Evolutionary conservation across 2,113 vertebrate genomes (phyloP).

Genomic region (Hassar affinis): DNA sequence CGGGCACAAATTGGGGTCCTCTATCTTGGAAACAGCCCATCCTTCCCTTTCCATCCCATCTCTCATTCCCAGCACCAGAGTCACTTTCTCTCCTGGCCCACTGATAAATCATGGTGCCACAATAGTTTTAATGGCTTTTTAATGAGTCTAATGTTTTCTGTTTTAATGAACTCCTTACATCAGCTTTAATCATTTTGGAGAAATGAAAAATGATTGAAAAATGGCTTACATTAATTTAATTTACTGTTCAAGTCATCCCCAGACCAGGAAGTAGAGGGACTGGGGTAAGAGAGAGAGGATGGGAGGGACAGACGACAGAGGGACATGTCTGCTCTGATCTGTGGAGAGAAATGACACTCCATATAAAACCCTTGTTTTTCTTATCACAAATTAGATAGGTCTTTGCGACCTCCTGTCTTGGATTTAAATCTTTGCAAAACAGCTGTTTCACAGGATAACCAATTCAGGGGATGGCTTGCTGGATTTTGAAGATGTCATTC

Average conservation of each 20-base stretch:
- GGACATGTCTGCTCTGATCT: conserved; percentile 44
- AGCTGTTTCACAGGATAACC: conserved; percentile 36
- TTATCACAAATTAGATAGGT: conserved; percentile 75
- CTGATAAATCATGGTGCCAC: conserved; percentile 79
- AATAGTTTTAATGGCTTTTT: conserved; percentile 94
- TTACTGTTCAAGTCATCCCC: conserved; percentile 80
- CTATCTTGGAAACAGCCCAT: conserved; percentile 48
- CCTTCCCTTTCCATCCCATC: conserved; percentile 34
- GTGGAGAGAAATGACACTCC: conserved; percentile 56
- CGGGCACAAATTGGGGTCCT: conserved; percentile 50
- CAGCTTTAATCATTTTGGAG: conserved; percentile 88
- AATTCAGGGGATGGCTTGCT: conserved; percentile 16
- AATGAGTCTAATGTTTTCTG: conserved; percentile 92
- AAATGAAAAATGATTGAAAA: conserved; percentile 88
- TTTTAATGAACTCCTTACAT: conserved; percentile 95
- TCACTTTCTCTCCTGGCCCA: conserved; percentile 66
- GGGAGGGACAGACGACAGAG: conserved; percentile 21
- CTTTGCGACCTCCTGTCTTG: conserved; percentile 65
- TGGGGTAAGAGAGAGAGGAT: conserved; percentile 33
- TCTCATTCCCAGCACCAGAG: conserved; percentile 56
- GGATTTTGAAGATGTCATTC: conserved; percentile 18
- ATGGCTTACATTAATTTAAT: conserved; percentile 87
- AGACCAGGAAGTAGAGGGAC: conserved; percentile 58
- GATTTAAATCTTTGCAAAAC: conserved; percentile 63
- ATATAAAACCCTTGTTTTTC: conserved; percentile 70